Percentiles rank a stretch among this genome's conserved stretches.
phyloP scores from a whole-genome alignment of 2,113 vertebrate species.

The Kryptolebias marmoratus region DNA sequence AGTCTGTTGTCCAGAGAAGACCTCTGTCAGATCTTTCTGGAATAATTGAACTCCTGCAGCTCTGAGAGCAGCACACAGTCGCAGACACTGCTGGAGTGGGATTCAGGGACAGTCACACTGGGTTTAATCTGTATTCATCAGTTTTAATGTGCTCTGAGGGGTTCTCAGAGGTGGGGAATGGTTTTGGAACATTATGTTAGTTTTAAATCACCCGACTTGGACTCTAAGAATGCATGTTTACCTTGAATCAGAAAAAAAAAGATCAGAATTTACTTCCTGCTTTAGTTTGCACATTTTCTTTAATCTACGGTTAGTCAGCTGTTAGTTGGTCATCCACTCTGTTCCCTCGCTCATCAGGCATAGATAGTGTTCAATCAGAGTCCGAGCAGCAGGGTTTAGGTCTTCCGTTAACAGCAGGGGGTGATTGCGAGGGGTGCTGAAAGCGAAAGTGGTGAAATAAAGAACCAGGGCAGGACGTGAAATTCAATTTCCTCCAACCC shows the following conservation, averaged over 20 bases:
- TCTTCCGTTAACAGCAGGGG: conserved; percentile 3
- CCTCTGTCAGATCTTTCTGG: conserved; percentile 61
- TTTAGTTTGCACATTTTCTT: too few species aligned
- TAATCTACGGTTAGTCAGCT: too few species aligned
- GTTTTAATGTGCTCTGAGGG: conserved; percentile 4
- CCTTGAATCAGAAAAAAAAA: too few species aligned
- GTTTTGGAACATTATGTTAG: too few species aligned
- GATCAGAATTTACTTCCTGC: too few species aligned
- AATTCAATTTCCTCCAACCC: conserved; percentile 70
- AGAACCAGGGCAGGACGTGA: conserved; percentile 48
- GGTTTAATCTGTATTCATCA: conserved; percentile 7
- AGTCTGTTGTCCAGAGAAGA: conserved; percentile 46
- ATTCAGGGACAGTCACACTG: conserved; percentile 10
- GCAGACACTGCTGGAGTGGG: conserved; percentile 28
- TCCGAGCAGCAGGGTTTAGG: neutral
- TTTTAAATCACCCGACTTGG: too few species aligned
- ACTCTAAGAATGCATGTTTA: too few species aligned
- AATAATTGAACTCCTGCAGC: conserved; percentile 64
- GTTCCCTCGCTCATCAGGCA: too few species aligned
- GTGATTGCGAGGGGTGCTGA: neutral
- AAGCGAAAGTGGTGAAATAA: conserved; percentile 1
- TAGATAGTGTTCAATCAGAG: too few species aligned
- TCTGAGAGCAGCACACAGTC: conserved; percentile 23
- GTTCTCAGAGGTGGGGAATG: neutral
- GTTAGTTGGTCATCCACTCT: too few species aligned